phyloP scores from a whole-genome alignment of 2,113 vertebrate species.

The Xerus inauris region DNA sequence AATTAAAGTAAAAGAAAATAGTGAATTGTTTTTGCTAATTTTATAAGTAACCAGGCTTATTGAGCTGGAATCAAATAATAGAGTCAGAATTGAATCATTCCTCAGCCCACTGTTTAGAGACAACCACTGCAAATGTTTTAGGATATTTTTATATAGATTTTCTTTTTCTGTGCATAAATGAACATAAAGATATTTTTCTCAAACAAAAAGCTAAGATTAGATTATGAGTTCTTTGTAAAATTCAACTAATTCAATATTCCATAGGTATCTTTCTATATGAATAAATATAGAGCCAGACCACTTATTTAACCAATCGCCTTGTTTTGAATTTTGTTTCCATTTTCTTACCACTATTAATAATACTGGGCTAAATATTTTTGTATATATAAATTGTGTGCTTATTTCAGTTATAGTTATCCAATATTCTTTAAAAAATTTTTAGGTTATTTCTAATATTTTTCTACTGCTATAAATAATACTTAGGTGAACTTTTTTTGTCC shows the following conservation, averaged over 20 bases:
- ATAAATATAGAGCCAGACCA: background rate
- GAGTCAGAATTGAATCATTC: background rate
- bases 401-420: background rate
- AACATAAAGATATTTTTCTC: background rate
- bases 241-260: background rate
- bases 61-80: background rate
- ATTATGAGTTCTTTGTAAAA: background rate
- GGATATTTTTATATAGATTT: background rate
- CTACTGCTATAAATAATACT: background rate
- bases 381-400: background rate
- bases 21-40: background rate
- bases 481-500: slow-evolving; percentile 1
- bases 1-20: background rate
- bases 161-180: slow-evolving; percentile 1
- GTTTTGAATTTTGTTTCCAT: background rate
- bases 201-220: background rate
- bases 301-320: background rate
- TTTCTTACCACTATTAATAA: background rate
- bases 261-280: background rate
- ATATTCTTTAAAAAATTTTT: background rate
- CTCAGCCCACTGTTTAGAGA: background rate
- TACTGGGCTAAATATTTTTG: background rate
- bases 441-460: slow-evolving; percentile 37
- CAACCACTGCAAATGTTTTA: background rate
- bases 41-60: background rate